Conservation (phyloP, 1,140 invertebrate species). For the Tetramorium alpestre region DNA sequence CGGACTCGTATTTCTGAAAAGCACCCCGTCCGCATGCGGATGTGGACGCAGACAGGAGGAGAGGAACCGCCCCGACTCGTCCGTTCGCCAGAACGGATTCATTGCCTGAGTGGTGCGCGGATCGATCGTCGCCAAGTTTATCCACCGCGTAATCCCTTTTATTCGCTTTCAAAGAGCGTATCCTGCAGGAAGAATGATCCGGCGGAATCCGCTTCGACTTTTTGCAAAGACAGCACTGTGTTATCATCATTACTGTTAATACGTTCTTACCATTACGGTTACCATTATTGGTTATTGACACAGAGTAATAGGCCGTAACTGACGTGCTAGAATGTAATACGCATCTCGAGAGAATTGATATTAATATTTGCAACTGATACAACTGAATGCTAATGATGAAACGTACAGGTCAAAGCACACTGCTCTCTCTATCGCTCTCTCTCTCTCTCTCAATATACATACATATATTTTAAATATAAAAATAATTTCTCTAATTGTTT, state of each 20-base stretch:
- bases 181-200: conserved; percentile 35
- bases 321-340: neutral
- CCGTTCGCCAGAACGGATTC: conserved; percentile 48
- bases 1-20: conserved; percentile 43
- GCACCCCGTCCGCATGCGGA: conserved; percentile 9
- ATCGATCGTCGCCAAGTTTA: conserved; percentile 60
- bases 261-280: neutral
- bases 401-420: neutral
- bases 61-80: conserved; percentile 47
- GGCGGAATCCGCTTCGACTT: conserved; percentile 39
- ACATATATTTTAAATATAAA: too few relatives aligned
- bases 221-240: conserved; percentile 10
- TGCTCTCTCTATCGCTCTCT: neutral
- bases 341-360: neutral
- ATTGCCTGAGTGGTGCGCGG: conserved; percentile 28
- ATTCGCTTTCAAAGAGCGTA: conserved; percentile 53
- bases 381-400: neutral
- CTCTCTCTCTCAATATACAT: too few relatives aligned
- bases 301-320: neutral
- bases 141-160: conserved; percentile 54
- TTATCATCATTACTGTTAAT: conserved; percentile 6
- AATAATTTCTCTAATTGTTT: neutral
- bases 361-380: conserved; percentile 5
- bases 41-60: neutral
- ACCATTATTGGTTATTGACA: neutral